Conservation (phyloP, 2,888 invertebrate genomes). For the Eilema caniola region DNA sequence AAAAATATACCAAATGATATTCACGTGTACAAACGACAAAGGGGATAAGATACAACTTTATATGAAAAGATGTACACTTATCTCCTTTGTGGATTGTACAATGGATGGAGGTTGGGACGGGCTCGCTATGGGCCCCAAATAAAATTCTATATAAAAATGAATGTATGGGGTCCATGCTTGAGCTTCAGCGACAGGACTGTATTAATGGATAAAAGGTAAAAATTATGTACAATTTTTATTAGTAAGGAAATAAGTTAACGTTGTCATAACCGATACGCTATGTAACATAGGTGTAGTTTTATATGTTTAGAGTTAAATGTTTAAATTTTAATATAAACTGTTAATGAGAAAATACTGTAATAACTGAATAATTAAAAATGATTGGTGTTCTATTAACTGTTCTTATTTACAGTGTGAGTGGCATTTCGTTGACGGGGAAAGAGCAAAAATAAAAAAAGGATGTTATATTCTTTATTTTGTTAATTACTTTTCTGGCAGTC, state of each 20-base stretch:
- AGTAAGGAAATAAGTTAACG: neutral
- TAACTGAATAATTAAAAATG: slow-evolving; percentile 41
- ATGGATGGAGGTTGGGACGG: neutral
- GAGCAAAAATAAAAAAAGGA: no score
- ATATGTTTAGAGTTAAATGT: slow-evolving; percentile 49
- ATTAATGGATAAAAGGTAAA: neutral
- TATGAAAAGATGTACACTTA: no score
- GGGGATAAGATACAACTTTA: no score
- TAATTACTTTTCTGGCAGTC: no score
- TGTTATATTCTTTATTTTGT: no score
- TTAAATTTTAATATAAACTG: slow-evolving; percentile 51
- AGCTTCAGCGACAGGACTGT: neutral
- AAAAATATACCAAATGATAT: slow-evolving; percentile 6
- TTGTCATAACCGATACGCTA: slow-evolving; percentile 16
- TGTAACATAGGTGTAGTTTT: slow-evolving; percentile 42
- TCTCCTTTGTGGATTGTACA: no score
- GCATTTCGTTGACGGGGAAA: no score
- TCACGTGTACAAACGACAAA: neutral
- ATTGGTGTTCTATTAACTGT: slow-evolving; percentile 12
- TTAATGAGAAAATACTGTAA: slow-evolving; percentile 50
- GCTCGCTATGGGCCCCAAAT: neutral
- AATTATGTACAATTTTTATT: slow-evolving; percentile 16
- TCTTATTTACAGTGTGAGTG: neutral
- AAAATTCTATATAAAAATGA: neutral
- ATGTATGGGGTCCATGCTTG: neutral